A percentile compares a stretch with the other conserved stretches of the same genome.
Conservation (phyloP, 1,140 invertebrate genomes). For the Patella vulgata region DNA sequence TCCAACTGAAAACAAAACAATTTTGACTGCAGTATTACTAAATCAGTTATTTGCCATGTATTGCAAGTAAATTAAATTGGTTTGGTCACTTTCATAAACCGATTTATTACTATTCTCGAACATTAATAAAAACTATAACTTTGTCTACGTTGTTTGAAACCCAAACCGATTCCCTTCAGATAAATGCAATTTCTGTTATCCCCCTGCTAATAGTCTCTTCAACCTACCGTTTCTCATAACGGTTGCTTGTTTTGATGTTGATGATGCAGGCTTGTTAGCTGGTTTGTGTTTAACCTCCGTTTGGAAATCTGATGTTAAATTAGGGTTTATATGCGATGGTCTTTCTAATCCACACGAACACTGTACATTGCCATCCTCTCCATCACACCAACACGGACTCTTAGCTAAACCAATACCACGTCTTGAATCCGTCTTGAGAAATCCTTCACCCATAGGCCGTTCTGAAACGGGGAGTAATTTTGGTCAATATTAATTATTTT, state of each 20-base stretch:
- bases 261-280: conserved; percentile 6
- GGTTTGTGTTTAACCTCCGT: neutral
- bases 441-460: neutral
- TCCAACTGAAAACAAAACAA: too few relatives aligned
- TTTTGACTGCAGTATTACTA: too few relatives aligned
- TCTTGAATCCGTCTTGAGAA: too few relatives aligned
- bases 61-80: too few relatives aligned
- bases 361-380: conserved; percentile 15
- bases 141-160: too few relatives aligned
- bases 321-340: conserved; percentile 22
- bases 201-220: too few relatives aligned
- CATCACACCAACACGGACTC: conserved; percentile 54
- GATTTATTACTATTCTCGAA: too few relatives aligned
- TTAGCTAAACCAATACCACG: conserved; percentile 44
- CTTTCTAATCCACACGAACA: conserved; percentile 24
- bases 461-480: neutral
- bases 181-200: too few relatives aligned
- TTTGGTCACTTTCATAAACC: too few relatives aligned
- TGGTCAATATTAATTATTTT: neutral
- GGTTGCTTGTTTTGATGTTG: conserved; percentile 38
- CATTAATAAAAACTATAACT: too few relatives aligned
- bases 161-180: too few relatives aligned
- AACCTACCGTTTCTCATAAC: conserved; percentile 2
- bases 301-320: conserved; percentile 5
- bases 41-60: too few relatives aligned